Conservation (phyloP, 1,140 invertebrate genomes). For the Bombus waltoni region DNA sequence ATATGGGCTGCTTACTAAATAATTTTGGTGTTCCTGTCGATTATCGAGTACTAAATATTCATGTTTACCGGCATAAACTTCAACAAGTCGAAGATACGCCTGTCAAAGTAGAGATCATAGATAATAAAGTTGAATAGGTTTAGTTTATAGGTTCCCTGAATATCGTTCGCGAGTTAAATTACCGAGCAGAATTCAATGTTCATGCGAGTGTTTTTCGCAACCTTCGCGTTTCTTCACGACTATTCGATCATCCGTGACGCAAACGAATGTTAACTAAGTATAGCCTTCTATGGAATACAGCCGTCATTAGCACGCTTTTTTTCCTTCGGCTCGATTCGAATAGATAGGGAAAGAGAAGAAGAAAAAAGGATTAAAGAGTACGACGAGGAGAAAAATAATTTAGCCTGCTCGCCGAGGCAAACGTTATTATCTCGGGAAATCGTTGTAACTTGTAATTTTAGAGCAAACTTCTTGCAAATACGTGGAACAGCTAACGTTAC, state of each 20-base stretch:
- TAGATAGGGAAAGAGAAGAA: background rate
- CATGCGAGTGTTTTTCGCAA: background rate
- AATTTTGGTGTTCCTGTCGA: background rate
- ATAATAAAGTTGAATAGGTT: background rate
- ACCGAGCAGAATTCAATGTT: background rate
- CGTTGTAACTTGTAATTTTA: background rate
- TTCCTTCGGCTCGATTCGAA: background rate
- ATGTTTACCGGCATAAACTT: background rate
- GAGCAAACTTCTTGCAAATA: background rate
- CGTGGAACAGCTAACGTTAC: background rate
- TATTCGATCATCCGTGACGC: slow-evolving; percentile 8
- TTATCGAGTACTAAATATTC: background rate
- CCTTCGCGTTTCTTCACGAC: background rate
- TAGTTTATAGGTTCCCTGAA: background rate
- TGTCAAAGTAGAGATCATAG: background rate
- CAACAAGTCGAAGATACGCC: background rate
- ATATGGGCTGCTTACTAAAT: background rate
- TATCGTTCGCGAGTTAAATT: background rate
- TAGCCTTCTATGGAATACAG: background rate
- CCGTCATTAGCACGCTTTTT: slow-evolving; percentile 1
- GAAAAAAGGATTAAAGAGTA: background rate
- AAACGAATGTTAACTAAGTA: slow-evolving; percentile 10
- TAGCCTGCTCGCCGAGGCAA: background rate
- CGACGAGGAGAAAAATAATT: background rate
- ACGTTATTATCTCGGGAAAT: background rate